Percentiles rank a stretch among this genome's conserved stretches.
Conservation (phyloP, 2,797 vertebrate genomes). For the Cygnus olor region DNA sequence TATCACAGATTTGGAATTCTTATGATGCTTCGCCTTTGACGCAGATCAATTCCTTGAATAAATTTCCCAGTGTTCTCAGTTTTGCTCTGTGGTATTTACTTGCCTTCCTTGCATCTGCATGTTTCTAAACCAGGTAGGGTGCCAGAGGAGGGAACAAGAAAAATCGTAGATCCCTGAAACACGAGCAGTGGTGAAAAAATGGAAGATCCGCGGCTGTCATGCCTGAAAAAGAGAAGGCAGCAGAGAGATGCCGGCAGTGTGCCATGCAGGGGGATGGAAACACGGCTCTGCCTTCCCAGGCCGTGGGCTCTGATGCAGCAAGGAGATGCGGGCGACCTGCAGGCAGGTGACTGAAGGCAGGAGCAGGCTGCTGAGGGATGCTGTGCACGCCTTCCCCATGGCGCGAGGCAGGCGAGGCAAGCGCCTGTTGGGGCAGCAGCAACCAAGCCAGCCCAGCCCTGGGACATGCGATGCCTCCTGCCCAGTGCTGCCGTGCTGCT, state of each 20-base stretch:
- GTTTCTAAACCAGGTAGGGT: fast-evolving
- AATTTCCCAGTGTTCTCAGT: neutral
- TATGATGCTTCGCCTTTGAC: neutral
- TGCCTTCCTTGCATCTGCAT: neutral
- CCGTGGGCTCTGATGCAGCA: neutral
- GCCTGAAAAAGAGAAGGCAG: neutral
- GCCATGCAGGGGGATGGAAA: neutral
- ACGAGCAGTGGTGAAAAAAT: fast-evolving
- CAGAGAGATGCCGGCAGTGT: neutral
- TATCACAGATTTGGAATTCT: neutral
- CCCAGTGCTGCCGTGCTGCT: neutral
- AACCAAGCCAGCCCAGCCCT: neutral
- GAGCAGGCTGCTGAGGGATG: neutral
- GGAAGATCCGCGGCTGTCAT: fast-evolving
- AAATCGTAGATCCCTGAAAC: neutral
- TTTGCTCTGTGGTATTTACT: neutral
- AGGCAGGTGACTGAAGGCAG: neutral
- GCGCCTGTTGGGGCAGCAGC: fast-evolving
- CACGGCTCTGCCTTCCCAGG: neutral
- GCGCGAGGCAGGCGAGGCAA: neutral
- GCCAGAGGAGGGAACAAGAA: neutral
- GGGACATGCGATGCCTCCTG: fast-evolving
- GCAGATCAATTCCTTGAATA: neutral
- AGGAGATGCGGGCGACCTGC: fast-evolving
- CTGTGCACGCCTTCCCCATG: fast-evolving